Base-by-base conservation (phyloP, 2,888 invertebrate species). In the Pollenia amentaria region DNA sequence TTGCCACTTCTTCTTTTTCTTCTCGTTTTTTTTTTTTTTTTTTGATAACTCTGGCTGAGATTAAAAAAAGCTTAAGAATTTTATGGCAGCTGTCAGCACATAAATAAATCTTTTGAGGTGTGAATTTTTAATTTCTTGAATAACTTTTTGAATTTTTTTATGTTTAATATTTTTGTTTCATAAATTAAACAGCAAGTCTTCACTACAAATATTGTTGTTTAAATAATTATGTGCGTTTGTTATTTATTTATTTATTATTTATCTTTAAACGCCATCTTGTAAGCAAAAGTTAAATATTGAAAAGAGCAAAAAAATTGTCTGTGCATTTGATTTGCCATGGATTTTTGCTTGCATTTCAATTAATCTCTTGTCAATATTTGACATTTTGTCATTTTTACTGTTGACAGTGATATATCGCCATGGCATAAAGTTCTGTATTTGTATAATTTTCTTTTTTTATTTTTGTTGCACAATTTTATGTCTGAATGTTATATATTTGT, bases 301-400 rank as follows among this genome's bases (percentile, higher is more conserved):
- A 70, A 14, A 16, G 48, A 60, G 9, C n/a, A 60, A 51, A 76
- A 29, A 62, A 42, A 16, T 73, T 80, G 42, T 78, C 46, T 86
- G 67, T 72, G 62, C 73, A 82, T 77, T 77, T 67, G 81, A 75
- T 78, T 70, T 81, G 75, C 73, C 44, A 60, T 67, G 73, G 72
- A 83, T 75, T 75, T 75, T 21, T 87, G 88, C 83, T 81, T 81
- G 85, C 87, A 84, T 84, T 88, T 87, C 88, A 88, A 88, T 89
- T 89, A 89, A 89, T 89, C 88, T 89, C 88, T 88, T 89, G 89
- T 89, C 89, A 88, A 88, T 89, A 87, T 88, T 88, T 88, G 89
- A 89, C 89, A 89, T 88, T 88, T 89, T 88, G 89, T 88, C 88
- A 88, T 88, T 89, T 89, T 87, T 81, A 84, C 85, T 84, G 84